A percentile compares a stretch with the other conserved stretches of the same genome.
Conservation (phyloP, 2,113 vertebrate species). For the Excalfactoria chinensis region DNA sequence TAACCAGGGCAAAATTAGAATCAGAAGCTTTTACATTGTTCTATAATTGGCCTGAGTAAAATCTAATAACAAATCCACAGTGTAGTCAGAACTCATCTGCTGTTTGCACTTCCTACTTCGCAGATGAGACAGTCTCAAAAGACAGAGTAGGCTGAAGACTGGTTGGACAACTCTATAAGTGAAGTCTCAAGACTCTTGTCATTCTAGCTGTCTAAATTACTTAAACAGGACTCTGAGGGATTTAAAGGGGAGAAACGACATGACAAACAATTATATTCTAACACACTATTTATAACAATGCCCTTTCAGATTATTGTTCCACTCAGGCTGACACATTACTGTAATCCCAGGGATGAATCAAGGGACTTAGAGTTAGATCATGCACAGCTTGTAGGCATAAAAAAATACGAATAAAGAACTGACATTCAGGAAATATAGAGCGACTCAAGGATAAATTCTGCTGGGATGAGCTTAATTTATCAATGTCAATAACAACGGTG, state of each 20-base stretch:
- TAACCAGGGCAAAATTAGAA: conserved; percentile 67
- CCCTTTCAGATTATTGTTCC: conserved; percentile 85
- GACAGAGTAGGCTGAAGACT: conserved; percentile 78
- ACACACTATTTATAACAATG: conserved; percentile 89
- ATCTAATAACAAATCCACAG: conserved; percentile 73
- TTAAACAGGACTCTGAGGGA: conserved; percentile 86
- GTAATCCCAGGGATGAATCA: conserved; percentile 82
- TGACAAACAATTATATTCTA: conserved; percentile 93
- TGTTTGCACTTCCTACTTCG: conserved; percentile 77
- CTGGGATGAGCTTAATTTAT: conserved; percentile 95
- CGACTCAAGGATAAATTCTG: conserved; percentile 88
- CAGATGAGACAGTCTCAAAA: conserved; percentile 79
- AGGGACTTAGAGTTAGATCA: conserved; percentile 79
- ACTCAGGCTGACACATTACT: conserved; percentile 82
- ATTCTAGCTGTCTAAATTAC: conserved; percentile 89
- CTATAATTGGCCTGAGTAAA: conserved; percentile 63
- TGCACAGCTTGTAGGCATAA: conserved; percentile 81
- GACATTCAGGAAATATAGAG: conserved; percentile 92
- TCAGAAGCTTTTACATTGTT: conserved; percentile 59
- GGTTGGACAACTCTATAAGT: conserved; percentile 88
- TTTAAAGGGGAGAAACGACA: conserved; percentile 87
- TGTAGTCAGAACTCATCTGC: conserved; percentile 76
- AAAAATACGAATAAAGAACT: conserved; percentile 78
- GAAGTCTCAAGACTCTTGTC: conserved; percentile 90
- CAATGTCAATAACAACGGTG: conserved; percentile 92